A percentile compares a stretch with the other conserved stretches of the same genome.
phyloP scores from a whole-genome alignment of 2,113 vertebrate species.

The Toxotes jaculatrix region DNA sequence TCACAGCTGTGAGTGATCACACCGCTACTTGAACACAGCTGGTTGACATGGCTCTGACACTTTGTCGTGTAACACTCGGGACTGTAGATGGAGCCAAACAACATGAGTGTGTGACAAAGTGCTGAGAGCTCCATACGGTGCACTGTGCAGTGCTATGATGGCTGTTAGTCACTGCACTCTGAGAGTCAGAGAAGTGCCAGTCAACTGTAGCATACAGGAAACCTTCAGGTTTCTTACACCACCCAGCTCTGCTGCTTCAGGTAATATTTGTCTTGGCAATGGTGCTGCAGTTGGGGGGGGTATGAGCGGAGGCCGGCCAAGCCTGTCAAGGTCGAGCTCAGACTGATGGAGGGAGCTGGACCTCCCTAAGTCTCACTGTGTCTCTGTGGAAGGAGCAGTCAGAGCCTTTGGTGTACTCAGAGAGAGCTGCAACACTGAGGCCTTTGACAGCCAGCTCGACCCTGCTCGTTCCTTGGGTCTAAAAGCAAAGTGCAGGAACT shows the following conservation, averaged over 20 bases:
- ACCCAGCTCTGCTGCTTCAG: conserved; percentile 50
- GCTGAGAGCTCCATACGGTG: conserved; percentile 19
- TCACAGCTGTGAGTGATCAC: neutral
- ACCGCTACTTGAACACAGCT: neutral
- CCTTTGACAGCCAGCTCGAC: conserved; percentile 57
- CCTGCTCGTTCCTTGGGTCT: neutral
- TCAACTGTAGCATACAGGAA: conserved; percentile 39
- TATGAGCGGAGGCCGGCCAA: conserved; percentile 28
- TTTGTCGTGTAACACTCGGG: conserved; percentile 15
- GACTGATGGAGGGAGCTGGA: conserved; percentile 52
- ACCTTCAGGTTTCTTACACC: conserved; percentile 54
- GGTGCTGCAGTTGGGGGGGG: conserved; percentile 21
- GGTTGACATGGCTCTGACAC: conserved; percentile 4
- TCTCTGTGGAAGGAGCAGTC: conserved; percentile 54
- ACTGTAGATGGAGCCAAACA: conserved; percentile 16
- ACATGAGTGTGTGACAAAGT: conserved; percentile 28
- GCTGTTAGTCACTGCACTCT: conserved; percentile 32
- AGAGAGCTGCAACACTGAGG: conserved; percentile 57
- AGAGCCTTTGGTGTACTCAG: conserved; percentile 55
- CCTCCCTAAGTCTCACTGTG: conserved; percentile 55
- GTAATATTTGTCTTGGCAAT: conserved; percentile 70
- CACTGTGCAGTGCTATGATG: conserved; percentile 33
- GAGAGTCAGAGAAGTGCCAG: neutral
- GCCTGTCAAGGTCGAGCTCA: conserved; percentile 54
- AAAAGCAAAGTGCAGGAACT: conserved; percentile 17